These are phyloP conservation scores for Neosalanx taihuensis DNA, from an alignment of 2,797 vertebrate genomes.

Conservation along the genomic window DNA sequence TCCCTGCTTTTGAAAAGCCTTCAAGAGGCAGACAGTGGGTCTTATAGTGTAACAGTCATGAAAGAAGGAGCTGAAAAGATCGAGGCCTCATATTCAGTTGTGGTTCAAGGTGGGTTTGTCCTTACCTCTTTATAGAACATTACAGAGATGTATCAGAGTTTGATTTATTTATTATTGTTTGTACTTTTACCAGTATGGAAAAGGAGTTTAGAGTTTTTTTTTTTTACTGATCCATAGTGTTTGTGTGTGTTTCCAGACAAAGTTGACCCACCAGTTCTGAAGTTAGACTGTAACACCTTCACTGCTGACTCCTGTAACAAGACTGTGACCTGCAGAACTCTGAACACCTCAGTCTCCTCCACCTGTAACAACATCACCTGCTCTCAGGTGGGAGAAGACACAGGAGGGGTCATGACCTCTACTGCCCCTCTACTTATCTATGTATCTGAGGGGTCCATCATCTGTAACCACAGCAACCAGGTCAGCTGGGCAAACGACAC, in stretches of 20 bases:
- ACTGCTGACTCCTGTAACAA: conserved; percentile 8
- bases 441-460: conserved; percentile 3
- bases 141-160: background rate
- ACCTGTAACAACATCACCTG: conserved; percentile 25
- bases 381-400: background rate
- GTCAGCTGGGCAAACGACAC: conserved; percentile 17
- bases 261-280: conserved; percentile 21
- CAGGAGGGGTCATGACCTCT: background rate
- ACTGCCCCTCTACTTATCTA: conserved; percentile 2
- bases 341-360: conserved; percentile 10
- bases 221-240: background rate
- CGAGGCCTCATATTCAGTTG: conserved; percentile 12
- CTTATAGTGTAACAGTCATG: background rate
- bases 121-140: too few species aligned
- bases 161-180: background rate
- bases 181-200: background rate
- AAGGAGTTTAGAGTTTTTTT: background rate
- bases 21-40: conserved; percentile 20
- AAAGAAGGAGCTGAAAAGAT: fast-evolving
- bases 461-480: conserved; percentile 59
- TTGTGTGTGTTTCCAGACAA: conserved; percentile 18
- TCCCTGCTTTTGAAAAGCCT: conserved; percentile 44
- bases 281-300: fast-evolving
- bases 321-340: conserved; percentile 31
- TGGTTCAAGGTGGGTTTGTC: conserved; percentile 40